These are phyloP conservation scores for Chrysodeixis includens DNA, from an alignment of 2,888 invertebrate genomes.

Conservation along the genomic window DNA sequence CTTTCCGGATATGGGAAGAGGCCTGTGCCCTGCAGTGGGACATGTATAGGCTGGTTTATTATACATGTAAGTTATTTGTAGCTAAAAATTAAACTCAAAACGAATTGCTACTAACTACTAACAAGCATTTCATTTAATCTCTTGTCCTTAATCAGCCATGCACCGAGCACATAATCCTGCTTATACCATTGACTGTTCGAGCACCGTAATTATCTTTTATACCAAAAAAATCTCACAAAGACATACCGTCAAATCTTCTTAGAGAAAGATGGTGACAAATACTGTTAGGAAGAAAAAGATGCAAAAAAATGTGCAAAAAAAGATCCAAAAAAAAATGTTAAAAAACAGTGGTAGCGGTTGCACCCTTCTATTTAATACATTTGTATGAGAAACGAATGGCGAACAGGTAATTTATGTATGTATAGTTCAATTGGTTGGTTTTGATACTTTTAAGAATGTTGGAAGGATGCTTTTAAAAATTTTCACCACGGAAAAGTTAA, in stretches of 20 bases:
- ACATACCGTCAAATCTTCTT: conserved; percentile 70
- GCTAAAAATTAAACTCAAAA: neutral
- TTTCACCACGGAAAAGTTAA: too few species aligned
- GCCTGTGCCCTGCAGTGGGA: too few species aligned
- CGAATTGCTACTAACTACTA: neutral
- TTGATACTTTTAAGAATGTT: conserved; percentile 20
- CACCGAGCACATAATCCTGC: conserved; percentile 37
- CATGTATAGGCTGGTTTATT: too few species aligned
- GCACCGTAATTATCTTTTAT: conserved; percentile 65
- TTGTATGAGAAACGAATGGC: conserved; percentile 76
- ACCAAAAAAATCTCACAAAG: conserved; percentile 63
- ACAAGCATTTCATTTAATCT: conserved; percentile 2
- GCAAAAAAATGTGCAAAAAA: conserved; percentile 55
- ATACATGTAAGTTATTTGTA: too few species aligned
- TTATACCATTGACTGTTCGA: conserved; percentile 71
- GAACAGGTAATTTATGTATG: conserved; percentile 58
- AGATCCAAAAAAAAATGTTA: conserved; percentile 39
- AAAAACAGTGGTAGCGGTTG: conserved; percentile 77
- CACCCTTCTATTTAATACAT: conserved; percentile 71
- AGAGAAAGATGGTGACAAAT: conserved; percentile 61
- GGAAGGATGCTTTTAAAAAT: neutral
- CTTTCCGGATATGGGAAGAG: too few species aligned
- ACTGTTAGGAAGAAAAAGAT: conserved; percentile 56
- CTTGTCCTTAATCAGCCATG: neutral
- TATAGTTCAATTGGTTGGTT: conserved; percentile 15